Evolutionary conservation across 2,113 vertebrate species (phyloP), one percentile per base, ranked within the genome.

Genomic region (Muntiacus reevesi): DNA sequence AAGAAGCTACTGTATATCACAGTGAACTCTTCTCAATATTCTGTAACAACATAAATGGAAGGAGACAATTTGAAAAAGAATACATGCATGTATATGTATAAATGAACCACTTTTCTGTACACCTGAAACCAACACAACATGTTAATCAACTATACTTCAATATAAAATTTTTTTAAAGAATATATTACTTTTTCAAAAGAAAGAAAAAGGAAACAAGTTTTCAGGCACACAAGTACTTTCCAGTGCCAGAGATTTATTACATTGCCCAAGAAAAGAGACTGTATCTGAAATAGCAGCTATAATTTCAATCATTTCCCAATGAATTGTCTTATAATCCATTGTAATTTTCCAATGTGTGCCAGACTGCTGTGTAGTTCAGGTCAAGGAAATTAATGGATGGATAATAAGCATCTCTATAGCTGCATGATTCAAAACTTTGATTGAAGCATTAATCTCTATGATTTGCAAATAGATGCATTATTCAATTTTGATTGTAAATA

Each of bases 291-390:
- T 45, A 92, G 21, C 14, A 57, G 28, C 17, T 76, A n/a, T 64
- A 88, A 90, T 78, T 96, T 43, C 5, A 95, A 64, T 94, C 45
- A 71, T 5, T 82, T 21, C 55, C 14, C 10, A 25, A 95, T 91
- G 88, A 95, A 90, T 93, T 93, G 91, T 19, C 57, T 97, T 93
- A n/a, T 36, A 87, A 84, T 79, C n/a, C 79, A 55, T n/a, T 95
- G 27, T 95, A 33, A 91, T 84, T 95, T 95, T 91, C n/a, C 33
- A 94, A 7, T 43, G 36, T 2, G 4, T 87, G 33, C 8, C 47
- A 92, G 14, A 82, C n/a, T 92, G 5, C 8, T 82, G 23, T 8
- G 79, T 28, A 84, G 33, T 83, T 95, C 28, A 91, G 78, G n/a
- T 16, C 52, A 54, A 19, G 28, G 33, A 93, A 87, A 91, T 95